A percentile compares a stretch with the other conserved stretches of the same genome.
phyloP scores from a whole-genome alignment of 2,797 vertebrate species.

The Echeneis naucrates region DNA sequence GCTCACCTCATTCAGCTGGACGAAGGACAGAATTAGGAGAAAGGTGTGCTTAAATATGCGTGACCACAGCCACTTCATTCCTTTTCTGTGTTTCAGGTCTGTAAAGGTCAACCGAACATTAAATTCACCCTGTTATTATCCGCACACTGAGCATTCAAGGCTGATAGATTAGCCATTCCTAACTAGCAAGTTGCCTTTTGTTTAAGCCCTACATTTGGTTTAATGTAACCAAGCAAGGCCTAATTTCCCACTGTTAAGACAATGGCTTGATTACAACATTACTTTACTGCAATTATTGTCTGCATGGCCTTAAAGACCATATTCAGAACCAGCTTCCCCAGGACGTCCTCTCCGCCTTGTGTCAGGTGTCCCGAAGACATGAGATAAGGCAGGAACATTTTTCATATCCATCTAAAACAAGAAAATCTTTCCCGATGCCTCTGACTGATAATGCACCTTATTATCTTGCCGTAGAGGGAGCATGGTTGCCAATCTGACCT shows the following conservation, averaged over 20 bases:
- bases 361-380: not conserved
- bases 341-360: not conserved
- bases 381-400: not conserved
- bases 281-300: not conserved
- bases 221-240: constrained; percentile 8
- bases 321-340: not conserved
- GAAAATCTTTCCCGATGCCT: not conserved
- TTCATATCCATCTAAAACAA: constrained; percentile 31
- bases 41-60: constrained; percentile 18
- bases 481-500: not conserved
- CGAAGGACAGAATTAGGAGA: constrained; percentile 15
- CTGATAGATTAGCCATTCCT: not conserved
- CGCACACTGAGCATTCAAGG: not conserved
- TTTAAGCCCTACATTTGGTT: not conserved
- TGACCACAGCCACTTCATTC: constrained; percentile 3
- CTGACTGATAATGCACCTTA: constrained; percentile 39
- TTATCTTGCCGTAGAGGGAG: constrained; percentile 14
- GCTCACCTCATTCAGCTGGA: constrained; percentile 17
- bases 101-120: not conserved
- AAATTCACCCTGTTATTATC: constrained; percentile 16
- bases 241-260: not conserved
- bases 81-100: not conserved
- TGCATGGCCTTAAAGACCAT: not conserved
- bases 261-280: not conserved
- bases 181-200: not conserved